phyloP scores from a whole-genome alignment of 35 echinoderm and acorn worm species.

The Ophiothrix spiculata region DNA sequence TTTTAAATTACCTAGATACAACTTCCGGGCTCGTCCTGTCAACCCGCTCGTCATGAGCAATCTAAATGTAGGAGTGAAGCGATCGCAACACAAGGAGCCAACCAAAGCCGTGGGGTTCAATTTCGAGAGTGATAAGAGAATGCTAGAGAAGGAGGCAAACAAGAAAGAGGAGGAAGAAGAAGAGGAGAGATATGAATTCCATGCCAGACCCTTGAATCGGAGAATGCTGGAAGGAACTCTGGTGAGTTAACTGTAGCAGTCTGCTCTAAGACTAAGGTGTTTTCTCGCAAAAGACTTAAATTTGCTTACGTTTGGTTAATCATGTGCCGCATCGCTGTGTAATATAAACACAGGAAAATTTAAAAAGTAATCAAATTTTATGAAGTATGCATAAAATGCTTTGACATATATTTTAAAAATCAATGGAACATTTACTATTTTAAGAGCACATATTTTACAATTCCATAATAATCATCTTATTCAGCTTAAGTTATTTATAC shows the following conservation, averaged over 20 bases:
- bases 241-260: slow-evolving; percentile 73
- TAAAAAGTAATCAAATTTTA: too few species aligned
- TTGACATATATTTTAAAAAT: too few species aligned
- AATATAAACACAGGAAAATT: too few species aligned
- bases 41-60: slow-evolving; percentile 50
- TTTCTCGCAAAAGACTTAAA: too few species aligned
- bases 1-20: slow-evolving; percentile 54
- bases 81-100: slow-evolving; percentile 40
- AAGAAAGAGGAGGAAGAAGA: slow-evolving; percentile 31
- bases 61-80: slow-evolving; percentile 33
- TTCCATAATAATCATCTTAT: too few species aligned
- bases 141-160: slow-evolving; percentile 23
- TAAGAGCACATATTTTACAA: too few species aligned
- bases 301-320: too few species aligned
- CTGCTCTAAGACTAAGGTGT: too few species aligned
- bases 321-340: too few species aligned
- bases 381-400: too few species aligned
- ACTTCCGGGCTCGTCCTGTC: slow-evolving; percentile 86
- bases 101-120: slow-evolving; percentile 54
- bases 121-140: slow-evolving; percentile 25
- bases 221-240: slow-evolving; percentile 73
- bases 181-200: slow-evolving; percentile 74
- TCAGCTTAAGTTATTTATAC: neutral
- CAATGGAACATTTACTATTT: too few species aligned
- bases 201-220: slow-evolving; percentile 59